Evolutionary conservation across 2,888 invertebrate species (phyloP), one percentile per base, ranked within the genome.

Genomic region (Acleris laterana): DNA sequence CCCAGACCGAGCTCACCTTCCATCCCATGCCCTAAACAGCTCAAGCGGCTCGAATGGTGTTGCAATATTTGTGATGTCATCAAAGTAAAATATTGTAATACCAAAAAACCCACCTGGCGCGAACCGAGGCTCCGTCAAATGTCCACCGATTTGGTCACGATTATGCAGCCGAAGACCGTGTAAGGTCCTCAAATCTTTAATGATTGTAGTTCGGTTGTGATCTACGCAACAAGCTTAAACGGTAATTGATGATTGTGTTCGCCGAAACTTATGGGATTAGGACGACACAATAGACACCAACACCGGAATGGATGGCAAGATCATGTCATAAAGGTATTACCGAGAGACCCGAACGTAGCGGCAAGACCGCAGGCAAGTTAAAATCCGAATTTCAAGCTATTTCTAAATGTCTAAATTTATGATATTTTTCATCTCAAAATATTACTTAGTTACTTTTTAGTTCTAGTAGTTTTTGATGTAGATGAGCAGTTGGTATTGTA

Each of bases 1-100:
- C 94, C 70, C 94, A 95, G 78, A 94, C 95, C 57, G 94, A 95
- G 84, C 91, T 95, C 56, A 94, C 94, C 51, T 95, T 95, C 89
- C 90, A 94, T 80, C 95, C 95, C 2, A 72, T 89, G 71, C 93
- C 93, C 73, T 93, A 92, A 92, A 81, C 70, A 44, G 17, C 48
- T 46, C 17, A 62, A 70, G 61, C 72, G 76, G 74, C 65, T 69
- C 38, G 90, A 90, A 89, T 89, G 89, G 90, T 88, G 76, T 82
- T 85, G 74, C 84, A 81, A 77, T 83, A 79, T 75, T 74, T 69
- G 78, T 76, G 78, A 71, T 51, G 69, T 69, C 72, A 63, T 71
- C 72, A 74, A 69, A 67, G 68, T 68, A 58, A 68, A 69, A 81
- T 84, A 80, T 83, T 85, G 85, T 76, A 77, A 81, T 77, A 78